Base-by-base conservation (phyloP, 2,113 vertebrate species). In the Ivindomyrus marchei region DNA sequence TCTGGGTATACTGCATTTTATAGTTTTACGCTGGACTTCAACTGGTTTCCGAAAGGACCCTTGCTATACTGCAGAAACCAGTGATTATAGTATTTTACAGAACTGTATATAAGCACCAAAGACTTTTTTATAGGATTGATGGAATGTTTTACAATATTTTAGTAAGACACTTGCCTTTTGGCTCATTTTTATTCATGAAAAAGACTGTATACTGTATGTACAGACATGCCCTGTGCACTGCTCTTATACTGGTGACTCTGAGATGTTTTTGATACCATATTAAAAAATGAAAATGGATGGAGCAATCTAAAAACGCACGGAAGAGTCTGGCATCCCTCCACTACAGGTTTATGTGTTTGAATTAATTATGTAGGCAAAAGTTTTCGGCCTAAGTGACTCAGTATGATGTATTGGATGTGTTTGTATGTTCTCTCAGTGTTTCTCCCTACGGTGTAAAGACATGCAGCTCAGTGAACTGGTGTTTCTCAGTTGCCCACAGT, bases 71-170 rank as follows among this genome's bases (percentile, higher is more conserved):
- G 9, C 27, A 31, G 21, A 87, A 24, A 3, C 85, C 85, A 87
- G 80, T 31, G n/a, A 47, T 19, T 52, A 87, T 53, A 87, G 85
- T 87, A 53, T 87, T 87, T 87, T 56, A 87, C 47, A 31, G 31
- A 3, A 53, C 19, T 53, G 50, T 56, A 36, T 87, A 36, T 39
- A 80, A 42, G 74, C 36, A 39, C 31, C 74, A 80, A 42, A 80
- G 45, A 86, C 46, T 31, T 49, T 85, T 85, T 85, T 85, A 45
- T n/a, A 85, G 83, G 42, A 85, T 49, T 2, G 24, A 19, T 85
- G 83, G 83, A 85, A 46, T 24, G 45, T 85, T 85, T 47, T 42
- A 42, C 74, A 80, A 80, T 80, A 42, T 19, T 80, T 42, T 80
- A 39, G 39, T 19, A 36, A 31, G 36, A 42, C 2, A 15, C 45